Evolutionary conservation across 2,888 invertebrate species (phyloP), one percentile per base, ranked within the genome.

Genomic region (Trichacis sp.): DNA sequence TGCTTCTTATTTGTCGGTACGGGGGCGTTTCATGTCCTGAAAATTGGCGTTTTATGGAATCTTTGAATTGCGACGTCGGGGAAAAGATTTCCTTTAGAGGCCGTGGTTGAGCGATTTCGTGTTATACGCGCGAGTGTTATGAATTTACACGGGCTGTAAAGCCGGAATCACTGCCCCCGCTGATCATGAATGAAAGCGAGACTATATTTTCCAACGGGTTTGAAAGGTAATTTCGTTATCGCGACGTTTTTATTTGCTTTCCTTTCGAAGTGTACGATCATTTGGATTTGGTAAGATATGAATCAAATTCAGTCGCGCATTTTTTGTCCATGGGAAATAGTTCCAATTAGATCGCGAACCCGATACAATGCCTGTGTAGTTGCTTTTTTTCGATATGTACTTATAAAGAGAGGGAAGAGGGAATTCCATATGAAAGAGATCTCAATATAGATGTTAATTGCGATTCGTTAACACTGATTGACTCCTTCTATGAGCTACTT

Each of bases 21-120:
- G n/a, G n/a, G n/a, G 15, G 18, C 30, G 33, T 49, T 49, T 61
- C 40, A 47, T 24, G 42, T 12, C 9, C 30, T n/a, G n/a, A 18
- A 40, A 12, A 51, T 40, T 17, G 30, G 47, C 40, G 48, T 48
- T 56, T 62, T 52, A 52, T 53, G 38, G 62, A 55, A 38, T 55
- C 14, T n/a, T n/a, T n/a, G n/a, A 24, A 52, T 47, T 62, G 29
- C n/a, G n/a, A 8, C 24, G 12, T 5, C 8, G 24, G 12, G 24
- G 8, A 20, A 24, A 46, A 46, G 46, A 24, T 49, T 19, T 49
- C 18, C 29, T 17, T 17, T 14, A 24, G 20, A 12, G 11, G 15
- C 24, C 24, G 14, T 48, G 9, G 11, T 33, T 17, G 14, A 18
- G 9, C 48, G 12, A 30, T 48, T 33, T 15, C 6, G 15, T 20